phyloP scores from a whole-genome alignment of 2,888 invertebrate species.

The Drosophila prostipennis region DNA sequence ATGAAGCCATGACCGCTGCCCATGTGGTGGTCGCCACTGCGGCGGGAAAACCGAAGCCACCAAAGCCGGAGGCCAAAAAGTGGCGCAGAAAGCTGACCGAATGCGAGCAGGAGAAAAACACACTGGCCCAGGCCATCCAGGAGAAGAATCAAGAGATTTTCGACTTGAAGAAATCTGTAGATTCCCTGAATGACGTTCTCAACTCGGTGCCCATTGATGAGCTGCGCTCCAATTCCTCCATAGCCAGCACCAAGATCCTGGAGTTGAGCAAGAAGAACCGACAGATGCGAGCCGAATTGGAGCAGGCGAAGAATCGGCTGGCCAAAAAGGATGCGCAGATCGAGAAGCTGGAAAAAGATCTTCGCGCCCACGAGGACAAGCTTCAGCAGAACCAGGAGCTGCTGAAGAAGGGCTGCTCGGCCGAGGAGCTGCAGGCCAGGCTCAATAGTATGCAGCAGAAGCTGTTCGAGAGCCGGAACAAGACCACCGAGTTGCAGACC shows the following conservation, averaged over 20 bases:
- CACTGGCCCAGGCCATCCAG: slow-evolving; percentile 69
- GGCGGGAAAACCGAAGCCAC: slow-evolving; percentile 24
- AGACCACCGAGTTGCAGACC: slow-evolving; percentile 88
- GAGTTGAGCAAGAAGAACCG: slow-evolving; percentile 83
- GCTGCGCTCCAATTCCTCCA: slow-evolving; percentile 78
- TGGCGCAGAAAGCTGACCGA: slow-evolving; percentile 74
- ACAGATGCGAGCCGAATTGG: slow-evolving; percentile 77
- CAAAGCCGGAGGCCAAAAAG: slow-evolving; percentile 51
- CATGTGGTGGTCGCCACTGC: slow-evolving; percentile 58
- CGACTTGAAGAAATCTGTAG: slow-evolving; percentile 77
- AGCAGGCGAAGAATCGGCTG: slow-evolving; percentile 72
- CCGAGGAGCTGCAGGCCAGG: slow-evolving; percentile 86
- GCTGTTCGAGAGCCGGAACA: slow-evolving; percentile 89
- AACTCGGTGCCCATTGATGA: slow-evolving; percentile 82
- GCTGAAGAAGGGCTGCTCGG: slow-evolving; percentile 45
- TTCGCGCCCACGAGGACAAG: slow-evolving; percentile 60
- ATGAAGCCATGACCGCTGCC: slow-evolving; percentile 6
- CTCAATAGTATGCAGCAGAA: slow-evolving; percentile 85
- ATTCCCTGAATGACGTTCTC: slow-evolving; percentile 79
- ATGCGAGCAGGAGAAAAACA: slow-evolving; percentile 71
- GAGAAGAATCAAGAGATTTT: slow-evolving; percentile 79
- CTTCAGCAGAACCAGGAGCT: slow-evolving; percentile 45
- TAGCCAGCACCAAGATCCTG: slow-evolving; percentile 78
- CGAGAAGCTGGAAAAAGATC: slow-evolving; percentile 65
- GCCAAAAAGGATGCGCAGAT: slow-evolving; percentile 69